Conservation (phyloP, 1,140 invertebrate genomes). For the Penaeus vannamei region DNA sequence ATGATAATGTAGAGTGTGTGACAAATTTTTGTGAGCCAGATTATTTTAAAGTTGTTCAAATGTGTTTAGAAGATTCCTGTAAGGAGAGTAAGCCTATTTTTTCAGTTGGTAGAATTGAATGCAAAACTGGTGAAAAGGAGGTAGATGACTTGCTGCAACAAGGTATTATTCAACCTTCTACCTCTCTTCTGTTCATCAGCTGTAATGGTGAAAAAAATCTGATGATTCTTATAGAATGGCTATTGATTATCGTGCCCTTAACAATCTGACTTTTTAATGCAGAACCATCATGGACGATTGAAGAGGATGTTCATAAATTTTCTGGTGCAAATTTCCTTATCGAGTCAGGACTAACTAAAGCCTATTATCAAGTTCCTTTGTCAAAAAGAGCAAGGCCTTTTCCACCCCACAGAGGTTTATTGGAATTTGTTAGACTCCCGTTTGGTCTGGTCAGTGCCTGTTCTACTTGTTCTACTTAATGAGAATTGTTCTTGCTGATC, state of each 20-base stretch:
- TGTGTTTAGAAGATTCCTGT: no score
- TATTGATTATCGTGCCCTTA: no score
- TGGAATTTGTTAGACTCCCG: no score
- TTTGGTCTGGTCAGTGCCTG: no score
- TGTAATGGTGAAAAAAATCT: constrained; percentile 31
- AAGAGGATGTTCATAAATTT: constrained; percentile 1
- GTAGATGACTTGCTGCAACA: background rate
- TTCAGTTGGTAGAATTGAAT: no score
- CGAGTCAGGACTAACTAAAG: constrained; percentile 25
- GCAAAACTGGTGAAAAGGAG: background rate
- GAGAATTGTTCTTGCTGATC: no score
- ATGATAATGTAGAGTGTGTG: background rate
- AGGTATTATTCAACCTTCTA: constrained; percentile 14
- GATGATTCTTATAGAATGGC: constrained; percentile 6
- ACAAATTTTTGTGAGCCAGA: background rate
- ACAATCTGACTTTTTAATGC: constrained; percentile 19
- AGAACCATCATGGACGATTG: background rate
- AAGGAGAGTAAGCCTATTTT: no score
- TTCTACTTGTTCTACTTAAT: no score
- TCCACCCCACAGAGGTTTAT: no score
- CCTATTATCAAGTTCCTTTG: constrained; percentile 31
- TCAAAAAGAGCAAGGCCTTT: constrained; percentile 4
- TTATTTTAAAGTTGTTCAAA: no score
- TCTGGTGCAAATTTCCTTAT: background rate
- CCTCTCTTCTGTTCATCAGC: background rate